Conservation (phyloP, 2,797 vertebrate species). For the Galago senegalensis region DNA sequence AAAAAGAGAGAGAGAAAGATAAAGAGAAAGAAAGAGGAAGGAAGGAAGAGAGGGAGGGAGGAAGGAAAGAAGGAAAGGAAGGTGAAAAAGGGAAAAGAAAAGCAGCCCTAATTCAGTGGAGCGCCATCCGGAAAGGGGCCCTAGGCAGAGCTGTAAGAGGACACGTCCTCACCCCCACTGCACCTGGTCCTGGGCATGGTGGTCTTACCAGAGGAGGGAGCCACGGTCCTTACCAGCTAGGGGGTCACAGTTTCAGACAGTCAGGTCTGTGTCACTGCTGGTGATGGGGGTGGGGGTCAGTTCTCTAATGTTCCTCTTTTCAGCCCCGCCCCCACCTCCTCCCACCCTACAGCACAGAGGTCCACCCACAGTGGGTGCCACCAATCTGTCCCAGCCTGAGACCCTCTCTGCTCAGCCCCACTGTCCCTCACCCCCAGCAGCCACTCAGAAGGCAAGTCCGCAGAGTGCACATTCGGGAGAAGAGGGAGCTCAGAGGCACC, state of each 20-base stretch:
- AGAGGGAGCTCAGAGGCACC: fast-evolving
- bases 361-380: neutral
- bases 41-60: no score
- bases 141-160: neutral
- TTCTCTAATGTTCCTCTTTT: no score
- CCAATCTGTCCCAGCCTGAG: neutral
- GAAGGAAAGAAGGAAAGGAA: no score
- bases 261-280: neutral
- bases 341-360: neutral
- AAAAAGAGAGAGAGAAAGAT: neutral
- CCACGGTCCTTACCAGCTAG: fast-evolving
- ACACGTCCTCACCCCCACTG: no score
- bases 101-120: neutral
- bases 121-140: neutral
- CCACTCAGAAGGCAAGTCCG: neutral
- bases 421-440: no score
- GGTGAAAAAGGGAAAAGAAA: no score
- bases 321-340: no score
- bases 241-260: fast-evolving
- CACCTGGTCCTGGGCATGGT: fast-evolving
- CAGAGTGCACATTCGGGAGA: fast-evolving
- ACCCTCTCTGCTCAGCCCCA: neutral
- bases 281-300: fast-evolving
- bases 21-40: no score
- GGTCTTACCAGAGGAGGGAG: fast-evolving